Evolutionary conservation across 2,113 vertebrate genomes (phyloP).

Genomic region (Caloenas nicobarica): DNA sequence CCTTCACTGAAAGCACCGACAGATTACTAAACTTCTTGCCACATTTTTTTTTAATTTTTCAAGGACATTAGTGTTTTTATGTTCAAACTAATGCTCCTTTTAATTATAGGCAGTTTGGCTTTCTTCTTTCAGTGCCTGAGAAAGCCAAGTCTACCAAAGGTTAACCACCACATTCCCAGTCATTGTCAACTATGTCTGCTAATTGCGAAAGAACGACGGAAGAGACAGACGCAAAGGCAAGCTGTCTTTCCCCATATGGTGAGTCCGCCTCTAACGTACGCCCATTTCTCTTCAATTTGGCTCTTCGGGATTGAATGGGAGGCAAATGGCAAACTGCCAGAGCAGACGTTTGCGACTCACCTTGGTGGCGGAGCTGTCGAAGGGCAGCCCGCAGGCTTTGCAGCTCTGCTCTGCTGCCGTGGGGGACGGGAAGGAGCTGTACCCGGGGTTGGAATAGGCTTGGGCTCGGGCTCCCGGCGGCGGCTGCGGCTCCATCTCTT

Average conservation of each 20-base stretch:
- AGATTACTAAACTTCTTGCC: background rate
- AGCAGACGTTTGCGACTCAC: conserved; percentile 55
- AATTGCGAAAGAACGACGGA: background rate
- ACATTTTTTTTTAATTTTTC: background rate
- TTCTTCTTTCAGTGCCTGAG: background rate
- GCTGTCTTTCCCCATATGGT: background rate
- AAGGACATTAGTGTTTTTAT: background rate
- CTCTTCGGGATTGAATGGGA: fast-evolving
- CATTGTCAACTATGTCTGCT: background rate
- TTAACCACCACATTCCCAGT: background rate
- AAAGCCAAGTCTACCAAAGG: background rate
- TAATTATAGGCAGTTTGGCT: background rate
- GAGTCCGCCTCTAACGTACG: fast-evolving
- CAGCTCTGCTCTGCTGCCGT: conserved; percentile 78
- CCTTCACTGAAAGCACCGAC: background rate
- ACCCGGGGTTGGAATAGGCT: conserved; percentile 89
- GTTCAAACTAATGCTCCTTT: background rate
- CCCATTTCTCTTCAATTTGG: background rate
- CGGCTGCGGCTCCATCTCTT: conserved; percentile 54
- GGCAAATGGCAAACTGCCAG: background rate
- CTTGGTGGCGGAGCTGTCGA: conserved; percentile 78
- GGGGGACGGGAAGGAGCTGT: conserved; percentile 85
- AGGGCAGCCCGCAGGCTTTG: conserved; percentile 80
- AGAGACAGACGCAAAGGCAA: background rate
- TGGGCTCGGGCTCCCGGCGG: conserved; percentile 63